Percentiles rank a stretch among this genome's conserved stretches.
Evolutionary conservation across 92 coral and sea anemone genomes (phyloP).

Genomic region (Anthopleura xanthogrammica): DNA sequence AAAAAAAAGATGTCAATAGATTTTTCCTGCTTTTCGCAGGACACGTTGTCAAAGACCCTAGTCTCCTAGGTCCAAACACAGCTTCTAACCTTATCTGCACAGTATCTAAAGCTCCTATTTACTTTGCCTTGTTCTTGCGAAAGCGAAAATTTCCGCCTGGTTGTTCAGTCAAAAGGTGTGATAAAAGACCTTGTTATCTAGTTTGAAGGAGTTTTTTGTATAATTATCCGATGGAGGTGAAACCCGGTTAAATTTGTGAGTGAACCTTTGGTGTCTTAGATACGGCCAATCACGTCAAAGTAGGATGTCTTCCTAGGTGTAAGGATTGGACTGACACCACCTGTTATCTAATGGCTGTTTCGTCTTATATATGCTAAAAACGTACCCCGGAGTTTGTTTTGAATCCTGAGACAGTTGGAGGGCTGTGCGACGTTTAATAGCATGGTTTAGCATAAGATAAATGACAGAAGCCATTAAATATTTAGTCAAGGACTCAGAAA

Average conservation of each 20-base stretch:
- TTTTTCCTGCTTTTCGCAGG: background rate
- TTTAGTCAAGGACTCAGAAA: background rate
- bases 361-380: background rate
- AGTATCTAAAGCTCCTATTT: background rate
- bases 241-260: background rate
- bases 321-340: background rate
- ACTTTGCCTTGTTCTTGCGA: background rate
- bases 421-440: background rate
- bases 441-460: background rate
- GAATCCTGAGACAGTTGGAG: background rate
- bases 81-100: background rate
- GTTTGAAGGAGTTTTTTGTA: background rate
- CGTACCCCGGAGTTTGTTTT: background rate
- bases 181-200: constrained; percentile 5
- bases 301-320: background rate
- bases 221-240: background rate
- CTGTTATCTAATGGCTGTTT: background rate
- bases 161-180: background rate
- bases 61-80: background rate
- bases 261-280: background rate
- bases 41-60: background rate
- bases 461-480: background rate
- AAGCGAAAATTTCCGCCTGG: background rate
- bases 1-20: background rate
- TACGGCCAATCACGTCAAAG: background rate